A percentile compares a stretch with the other conserved stretches of the same genome.
Evolutionary conservation across 2,888 invertebrate genomes (phyloP).

Genomic region (Rutpela maculata): DNA sequence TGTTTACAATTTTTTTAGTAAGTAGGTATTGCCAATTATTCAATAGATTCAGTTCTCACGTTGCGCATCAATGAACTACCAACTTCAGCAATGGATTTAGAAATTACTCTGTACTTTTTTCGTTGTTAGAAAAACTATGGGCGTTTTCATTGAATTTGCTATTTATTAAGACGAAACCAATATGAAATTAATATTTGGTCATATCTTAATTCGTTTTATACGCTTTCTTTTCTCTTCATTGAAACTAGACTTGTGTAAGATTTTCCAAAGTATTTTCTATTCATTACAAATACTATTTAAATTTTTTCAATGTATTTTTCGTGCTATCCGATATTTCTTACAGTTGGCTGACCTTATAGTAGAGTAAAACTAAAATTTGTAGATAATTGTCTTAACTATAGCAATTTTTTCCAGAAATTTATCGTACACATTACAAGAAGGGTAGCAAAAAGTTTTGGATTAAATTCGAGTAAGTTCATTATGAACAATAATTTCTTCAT

Average conservation of each 20-base stretch:
- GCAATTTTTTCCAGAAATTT: too few relatives aligned
- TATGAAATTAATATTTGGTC: background rate
- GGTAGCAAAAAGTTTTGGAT: too few relatives aligned
- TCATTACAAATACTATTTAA: too few relatives aligned
- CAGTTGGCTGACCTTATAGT: too few relatives aligned
- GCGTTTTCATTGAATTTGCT: background rate
- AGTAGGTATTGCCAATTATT: background rate
- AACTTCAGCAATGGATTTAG: background rate
- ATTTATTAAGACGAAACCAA: background rate
- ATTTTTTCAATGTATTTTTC: too few relatives aligned
- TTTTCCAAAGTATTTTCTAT: background rate
- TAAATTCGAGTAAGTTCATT: too few relatives aligned
- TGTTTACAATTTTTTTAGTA: background rate
- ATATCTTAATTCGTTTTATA: background rate
- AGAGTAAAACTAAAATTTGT: too few relatives aligned
- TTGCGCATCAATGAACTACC: background rate
- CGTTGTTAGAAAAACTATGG: too few relatives aligned
- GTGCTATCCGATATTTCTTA: too few relatives aligned
- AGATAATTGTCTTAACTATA: too few relatives aligned
- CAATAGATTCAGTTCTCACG: background rate
- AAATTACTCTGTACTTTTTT: background rate
- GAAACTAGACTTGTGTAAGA: background rate
- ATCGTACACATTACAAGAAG: too few relatives aligned
- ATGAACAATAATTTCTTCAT: too few relatives aligned
- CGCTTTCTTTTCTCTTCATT: background rate